Conservation (phyloP, 1,140 invertebrate genomes). For the Oncopeltus fasciatus region DNA sequence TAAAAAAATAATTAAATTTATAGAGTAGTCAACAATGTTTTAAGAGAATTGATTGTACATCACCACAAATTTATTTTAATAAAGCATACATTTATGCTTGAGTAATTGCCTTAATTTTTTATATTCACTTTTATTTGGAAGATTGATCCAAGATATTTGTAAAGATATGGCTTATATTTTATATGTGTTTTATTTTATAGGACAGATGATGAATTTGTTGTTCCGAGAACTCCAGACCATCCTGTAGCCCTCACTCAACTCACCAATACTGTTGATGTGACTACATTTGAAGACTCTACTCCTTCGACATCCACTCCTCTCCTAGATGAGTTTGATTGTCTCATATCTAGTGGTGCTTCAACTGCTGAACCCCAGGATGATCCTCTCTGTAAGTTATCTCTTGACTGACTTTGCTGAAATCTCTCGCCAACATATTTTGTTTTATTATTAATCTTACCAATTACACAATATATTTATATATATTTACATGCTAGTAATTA, state of each 20-base stretch:
- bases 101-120: not conserved
- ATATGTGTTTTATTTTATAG: not conserved
- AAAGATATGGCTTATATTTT: too few species aligned
- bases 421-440: too few species aligned
- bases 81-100: not conserved
- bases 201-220: slow-evolving; percentile 2
- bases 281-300: not conserved
- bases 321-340: not conserved
- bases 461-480: too few species aligned
- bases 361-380: slow-evolving; percentile 4
- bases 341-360: not conserved
- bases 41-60: too few species aligned
- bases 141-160: too few species aligned
- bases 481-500: too few species aligned
- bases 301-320: not conserved
- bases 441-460: too few species aligned
- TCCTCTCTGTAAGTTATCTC: slow-evolving; percentile 12
- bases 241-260: not conserved
- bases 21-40: too few species aligned
- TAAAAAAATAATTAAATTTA: too few species aligned
- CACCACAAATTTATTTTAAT: too few species aligned
- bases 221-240: not conserved
- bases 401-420: too few species aligned
- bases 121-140: too few species aligned
- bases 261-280: not conserved